phyloP scores from a whole-genome alignment of 2,113 vertebrate genomes.

The Callopanchax toddi region DNA sequence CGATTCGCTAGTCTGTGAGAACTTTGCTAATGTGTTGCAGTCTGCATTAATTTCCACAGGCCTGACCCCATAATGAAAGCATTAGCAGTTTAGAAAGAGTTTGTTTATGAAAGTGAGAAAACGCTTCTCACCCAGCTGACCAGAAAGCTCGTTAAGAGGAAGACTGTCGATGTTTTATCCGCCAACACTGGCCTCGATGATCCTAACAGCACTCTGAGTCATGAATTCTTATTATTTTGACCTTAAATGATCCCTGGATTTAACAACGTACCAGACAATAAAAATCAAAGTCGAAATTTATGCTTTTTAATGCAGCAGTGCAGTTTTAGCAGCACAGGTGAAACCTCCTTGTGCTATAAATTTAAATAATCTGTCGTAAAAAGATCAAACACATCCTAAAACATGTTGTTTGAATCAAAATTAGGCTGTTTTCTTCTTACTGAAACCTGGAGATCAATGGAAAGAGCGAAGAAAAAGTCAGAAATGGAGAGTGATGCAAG shows the following conservation, averaged over 20 bases:
- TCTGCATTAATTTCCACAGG: constrained; percentile 27
- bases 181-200: neutral
- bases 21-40: constrained; percentile 32
- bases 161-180: constrained; percentile 18
- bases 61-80: constrained; percentile 18
- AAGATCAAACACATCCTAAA: constrained; percentile 13
- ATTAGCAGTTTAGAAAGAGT: constrained; percentile 19
- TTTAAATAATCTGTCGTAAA: neutral
- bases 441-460: constrained; percentile 48
- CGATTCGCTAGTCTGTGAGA: constrained; percentile 21
- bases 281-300: constrained; percentile 8
- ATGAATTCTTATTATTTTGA: constrained; percentile 23
- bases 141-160: constrained; percentile 7
- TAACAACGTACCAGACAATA: constrained; percentile 12
- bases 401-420: constrained; percentile 57
- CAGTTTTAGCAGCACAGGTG: too few relatives aligned
- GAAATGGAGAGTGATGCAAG: constrained; percentile 45
- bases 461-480: constrained; percentile 38
- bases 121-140: constrained; percentile 14
- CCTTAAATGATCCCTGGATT: constrained; percentile 26
- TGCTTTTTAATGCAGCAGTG: too few relatives aligned
- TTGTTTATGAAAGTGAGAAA: constrained; percentile 10
- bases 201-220: constrained; percentile 3
- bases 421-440: constrained; percentile 50
- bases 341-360: constrained; percentile 26